Percentiles rank a stretch among this genome's conserved stretches.
Conservation (phyloP, 2,888 invertebrate species). For the Pinctada fucata region DNA sequence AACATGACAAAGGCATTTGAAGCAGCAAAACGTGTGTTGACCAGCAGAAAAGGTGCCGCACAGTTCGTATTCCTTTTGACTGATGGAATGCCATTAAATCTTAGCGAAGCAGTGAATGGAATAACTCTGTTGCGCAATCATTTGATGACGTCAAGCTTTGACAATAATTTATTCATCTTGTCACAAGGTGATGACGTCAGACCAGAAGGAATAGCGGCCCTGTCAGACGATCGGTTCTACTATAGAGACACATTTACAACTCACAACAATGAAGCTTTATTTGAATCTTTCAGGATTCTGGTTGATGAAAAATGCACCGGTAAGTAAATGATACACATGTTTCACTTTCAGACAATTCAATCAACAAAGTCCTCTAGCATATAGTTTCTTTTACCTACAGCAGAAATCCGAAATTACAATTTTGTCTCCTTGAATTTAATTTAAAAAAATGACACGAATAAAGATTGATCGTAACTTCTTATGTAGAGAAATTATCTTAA, state of each 20-base stretch:
- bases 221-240: slow-evolving; percentile 7
- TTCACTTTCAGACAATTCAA: neutral
- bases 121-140: neutral
- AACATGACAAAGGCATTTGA: slow-evolving; percentile 7
- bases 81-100: slow-evolving; percentile 21
- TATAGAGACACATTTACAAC: slow-evolving; percentile 7
- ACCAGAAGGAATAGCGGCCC: slow-evolving; percentile 5
- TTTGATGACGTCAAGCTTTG: neutral
- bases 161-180: slow-evolving; percentile 4
- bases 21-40: neutral
- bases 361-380: too few relatives aligned
- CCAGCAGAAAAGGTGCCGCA: neutral
- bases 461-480: too few relatives aligned
- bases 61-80: slow-evolving; percentile 21
- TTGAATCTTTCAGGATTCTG: neutral
- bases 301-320: slow-evolving; percentile 15
- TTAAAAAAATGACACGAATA: too few relatives aligned
- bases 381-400: too few relatives aligned
- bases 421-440: too few relatives aligned
- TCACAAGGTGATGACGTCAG: slow-evolving; percentile 16
- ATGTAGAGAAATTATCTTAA: too few relatives aligned
- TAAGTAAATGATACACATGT: neutral
- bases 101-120: slow-evolving; percentile 6
- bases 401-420: too few relatives aligned
- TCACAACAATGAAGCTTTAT: slow-evolving; percentile 2